phyloP scores from a whole-genome alignment of 2,113 vertebrate species.

The Lepidothrix coronata region DNA sequence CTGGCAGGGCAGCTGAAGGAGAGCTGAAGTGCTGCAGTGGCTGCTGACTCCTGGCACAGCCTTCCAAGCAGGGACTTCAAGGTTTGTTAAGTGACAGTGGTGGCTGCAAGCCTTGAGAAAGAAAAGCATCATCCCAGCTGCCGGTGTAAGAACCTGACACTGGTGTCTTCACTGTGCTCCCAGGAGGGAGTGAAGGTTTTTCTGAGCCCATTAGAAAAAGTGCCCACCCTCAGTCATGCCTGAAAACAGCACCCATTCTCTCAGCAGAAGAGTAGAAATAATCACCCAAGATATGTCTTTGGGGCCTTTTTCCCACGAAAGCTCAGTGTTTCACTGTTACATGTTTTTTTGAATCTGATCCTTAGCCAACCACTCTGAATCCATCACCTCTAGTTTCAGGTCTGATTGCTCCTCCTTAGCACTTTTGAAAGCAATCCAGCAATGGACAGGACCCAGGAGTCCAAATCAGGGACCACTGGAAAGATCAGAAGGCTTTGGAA shows the following conservation, averaged over 20 bases:
- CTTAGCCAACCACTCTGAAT: neutral
- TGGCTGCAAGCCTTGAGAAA: neutral
- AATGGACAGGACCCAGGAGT: neutral
- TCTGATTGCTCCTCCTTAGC: neutral
- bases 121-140: neutral
- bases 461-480: neutral
- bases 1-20: constrained; percentile 63
- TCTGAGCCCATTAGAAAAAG: neutral
- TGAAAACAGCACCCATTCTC: neutral
- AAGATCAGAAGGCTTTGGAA: neutral
- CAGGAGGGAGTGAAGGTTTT: neutral
- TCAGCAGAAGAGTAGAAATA: neutral
- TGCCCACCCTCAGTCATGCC: neutral
- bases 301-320: rapidly evolving
- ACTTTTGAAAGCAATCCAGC: neutral
- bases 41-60: neutral
- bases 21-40: constrained; percentile 36
- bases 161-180: neutral
- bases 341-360: neutral
- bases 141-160: neutral
- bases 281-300: neutral
- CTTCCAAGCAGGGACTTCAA: neutral
- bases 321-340: neutral
- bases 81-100: neutral
- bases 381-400: neutral